Percentiles rank a stretch among this genome's conserved stretches.
Conservation (phyloP, 2,888 invertebrate genomes). For the Ophion slaviceki region DNA sequence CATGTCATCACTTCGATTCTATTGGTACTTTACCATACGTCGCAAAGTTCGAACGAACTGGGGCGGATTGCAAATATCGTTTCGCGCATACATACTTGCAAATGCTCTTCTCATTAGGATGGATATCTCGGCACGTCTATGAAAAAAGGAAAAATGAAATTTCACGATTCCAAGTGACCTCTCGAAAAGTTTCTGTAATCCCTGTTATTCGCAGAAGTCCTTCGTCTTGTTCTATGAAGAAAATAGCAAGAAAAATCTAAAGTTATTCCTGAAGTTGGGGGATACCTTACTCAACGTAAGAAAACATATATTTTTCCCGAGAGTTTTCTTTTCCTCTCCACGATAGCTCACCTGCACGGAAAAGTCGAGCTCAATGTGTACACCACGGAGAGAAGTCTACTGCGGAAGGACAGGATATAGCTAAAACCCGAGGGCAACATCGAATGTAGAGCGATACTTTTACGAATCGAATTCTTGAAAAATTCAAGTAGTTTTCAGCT, state of each 20-base stretch:
- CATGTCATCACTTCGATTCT: not conserved
- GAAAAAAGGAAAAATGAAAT: conserved; percentile 8
- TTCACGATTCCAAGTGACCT: conserved; percentile 33
- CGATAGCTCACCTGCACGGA: not conserved
- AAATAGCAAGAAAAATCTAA: conserved; percentile 9
- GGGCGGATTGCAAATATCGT: conserved; percentile 19
- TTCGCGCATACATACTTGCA: not conserved
- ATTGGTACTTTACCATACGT: conserved; percentile 18
- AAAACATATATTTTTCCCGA: conserved; percentile 32
- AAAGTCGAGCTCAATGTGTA: conserved; percentile 25
- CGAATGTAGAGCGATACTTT: not conserved
- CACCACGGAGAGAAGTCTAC: not conserved
- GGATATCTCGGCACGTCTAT: not conserved
- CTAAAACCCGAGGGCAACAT: not conserved
- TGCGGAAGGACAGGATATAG: conserved; percentile 6
- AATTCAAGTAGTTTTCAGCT: not conserved
- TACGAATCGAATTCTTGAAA: not conserved
- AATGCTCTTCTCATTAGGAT: conserved; percentile 28
- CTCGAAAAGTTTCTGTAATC: conserved; percentile 49
- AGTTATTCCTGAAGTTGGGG: conserved; percentile 42
- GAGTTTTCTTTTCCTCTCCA: conserved; percentile 26
- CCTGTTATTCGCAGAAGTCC: conserved; percentile 19
- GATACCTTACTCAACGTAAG: conserved; percentile 14
- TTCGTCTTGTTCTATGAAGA: conserved; percentile 8
- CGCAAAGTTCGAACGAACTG: conserved; percentile 29